phyloP scores from a whole-genome alignment of 2,888 invertebrate species.

The Idaea biselata region DNA sequence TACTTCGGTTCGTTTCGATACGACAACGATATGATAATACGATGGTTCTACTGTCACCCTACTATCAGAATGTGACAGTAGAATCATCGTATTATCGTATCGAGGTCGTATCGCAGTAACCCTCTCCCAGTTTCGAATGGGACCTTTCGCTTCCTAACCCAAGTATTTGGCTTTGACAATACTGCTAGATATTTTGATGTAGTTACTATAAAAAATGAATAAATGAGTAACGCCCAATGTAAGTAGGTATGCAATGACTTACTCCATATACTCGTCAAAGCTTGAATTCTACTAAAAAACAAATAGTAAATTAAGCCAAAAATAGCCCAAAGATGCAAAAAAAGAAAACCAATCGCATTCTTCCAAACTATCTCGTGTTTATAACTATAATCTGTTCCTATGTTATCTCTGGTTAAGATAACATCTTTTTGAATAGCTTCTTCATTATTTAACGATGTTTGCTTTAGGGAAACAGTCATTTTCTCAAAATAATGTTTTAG shows the following conservation, averaged over 20 bases:
- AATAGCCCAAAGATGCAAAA: slow-evolving; percentile 74
- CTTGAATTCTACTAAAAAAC: slow-evolving; percentile 43
- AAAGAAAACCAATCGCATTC: slow-evolving; percentile 81
- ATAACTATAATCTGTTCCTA: slow-evolving; percentile 54
- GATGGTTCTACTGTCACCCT: too few relatives aligned
- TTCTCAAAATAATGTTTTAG: neutral
- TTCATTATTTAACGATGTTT: neutral
- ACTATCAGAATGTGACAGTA: too few relatives aligned
- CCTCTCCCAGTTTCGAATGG: too few relatives aligned
- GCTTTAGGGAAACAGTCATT: neutral
- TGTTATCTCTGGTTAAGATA: slow-evolving; percentile 10
- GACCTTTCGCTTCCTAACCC: too few relatives aligned
- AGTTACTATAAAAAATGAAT: too few relatives aligned
- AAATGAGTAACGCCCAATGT: too few relatives aligned
- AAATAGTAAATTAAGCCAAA: slow-evolving; percentile 55
- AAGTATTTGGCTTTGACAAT: too few relatives aligned
- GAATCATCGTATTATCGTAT: too few relatives aligned
- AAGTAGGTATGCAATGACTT: slow-evolving; percentile 30
- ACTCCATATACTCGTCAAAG: slow-evolving; percentile 48
- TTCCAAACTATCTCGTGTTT: slow-evolving; percentile 82
- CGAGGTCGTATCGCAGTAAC: too few relatives aligned
- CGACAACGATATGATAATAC: too few relatives aligned
- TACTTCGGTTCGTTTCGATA: too few relatives aligned
- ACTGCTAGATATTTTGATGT: too few relatives aligned
- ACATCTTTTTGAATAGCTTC: neutral